Evolutionary conservation across 2,888 invertebrate species (phyloP).

Genomic region (Cosmopolites sordidus): DNA sequence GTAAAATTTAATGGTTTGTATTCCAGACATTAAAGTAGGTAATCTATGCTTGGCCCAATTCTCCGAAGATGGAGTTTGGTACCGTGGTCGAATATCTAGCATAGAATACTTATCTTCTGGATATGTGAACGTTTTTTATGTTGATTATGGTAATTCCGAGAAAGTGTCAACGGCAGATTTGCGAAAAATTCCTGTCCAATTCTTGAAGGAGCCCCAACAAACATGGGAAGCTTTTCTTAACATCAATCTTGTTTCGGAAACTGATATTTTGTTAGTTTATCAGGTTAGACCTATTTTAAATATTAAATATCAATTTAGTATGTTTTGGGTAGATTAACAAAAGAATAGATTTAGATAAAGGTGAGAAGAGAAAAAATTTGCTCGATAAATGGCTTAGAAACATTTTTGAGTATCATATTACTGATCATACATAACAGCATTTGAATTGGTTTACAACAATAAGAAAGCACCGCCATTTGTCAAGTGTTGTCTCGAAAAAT

Average conservation of each 20-base stretch:
- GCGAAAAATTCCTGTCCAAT: conserved; percentile 52
- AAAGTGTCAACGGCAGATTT: conserved; percentile 49
- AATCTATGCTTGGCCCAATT: conserved; percentile 62
- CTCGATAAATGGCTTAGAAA: too few relatives aligned
- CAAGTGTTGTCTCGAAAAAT: too few relatives aligned
- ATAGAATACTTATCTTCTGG: conserved; percentile 45
- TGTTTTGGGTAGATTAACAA: too few relatives aligned
- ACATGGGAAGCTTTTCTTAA: conserved; percentile 52
- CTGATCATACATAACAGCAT: too few relatives aligned
- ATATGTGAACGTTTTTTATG: conserved; percentile 60
- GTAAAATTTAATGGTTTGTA: not conserved
- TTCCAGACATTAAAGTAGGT: conserved; percentile 39
- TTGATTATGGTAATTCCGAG: conserved; percentile 72
- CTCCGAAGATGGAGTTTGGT: conserved; percentile 63
- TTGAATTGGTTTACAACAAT: too few relatives aligned
- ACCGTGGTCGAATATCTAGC: conserved; percentile 62
- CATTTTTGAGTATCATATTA: too few relatives aligned
- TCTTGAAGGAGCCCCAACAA: conserved; percentile 53
- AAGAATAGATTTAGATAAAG: too few relatives aligned
- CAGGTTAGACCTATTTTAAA: conserved; percentile 5
- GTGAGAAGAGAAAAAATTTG: too few relatives aligned
- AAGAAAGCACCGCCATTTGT: too few relatives aligned
- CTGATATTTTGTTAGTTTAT: conserved; percentile 20
- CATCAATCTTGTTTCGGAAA: conserved; percentile 23
- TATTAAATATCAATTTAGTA: too few relatives aligned